Evolutionary conservation across 2,888 invertebrate species (phyloP), one percentile per base, ranked within the genome.

Genomic region (Sesia bembeciformis): DNA sequence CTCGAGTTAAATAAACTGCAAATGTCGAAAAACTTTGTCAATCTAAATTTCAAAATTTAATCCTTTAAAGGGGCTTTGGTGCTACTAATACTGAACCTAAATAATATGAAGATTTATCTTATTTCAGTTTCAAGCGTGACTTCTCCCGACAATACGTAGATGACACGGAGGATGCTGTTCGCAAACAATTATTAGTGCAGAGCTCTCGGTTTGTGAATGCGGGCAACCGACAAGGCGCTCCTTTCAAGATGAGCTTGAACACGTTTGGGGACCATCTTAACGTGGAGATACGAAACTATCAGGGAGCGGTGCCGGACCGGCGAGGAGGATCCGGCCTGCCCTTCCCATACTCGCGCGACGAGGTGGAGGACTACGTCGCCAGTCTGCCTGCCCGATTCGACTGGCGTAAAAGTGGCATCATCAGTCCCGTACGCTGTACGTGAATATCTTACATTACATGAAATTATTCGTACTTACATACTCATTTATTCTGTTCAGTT

Each of bases 351-450:
- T 43, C 69, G 49, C 66, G 65, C 51, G 58, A 53, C n/a, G 60
- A 68, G 56, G 61, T 79, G 52, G 60, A 63, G 6, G 61, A 60
- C 4, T 57, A 66, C 49, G 68, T 68, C 39, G 61, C 59, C 38
- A 62, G 65, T 7, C 68, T 85, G 65, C 81, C 81, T 5, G 63
- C 68, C 4, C 61, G 55, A 40, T 87, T 85, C 65, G 86, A 87
- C 66, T 88, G 87, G 87, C 70, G 87, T 40, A 60, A 69, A 51
- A 69, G 61, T 38, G 87, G 86, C 38, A 87, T 65, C 52, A 87
- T 87, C 57, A 74, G 87, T 0, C 73, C 71, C 23, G 85, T 85
- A 46, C 70, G 77, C 57, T 68, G 86, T 86, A 54, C 74, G 78
- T 73, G 3, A 4, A 52, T 5, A 53, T 8, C n/a, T 53, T 40